Evolutionary conservation across 2,797 vertebrate genomes (phyloP).

Genomic region (Oryzias dopingdopingensis): DNA sequence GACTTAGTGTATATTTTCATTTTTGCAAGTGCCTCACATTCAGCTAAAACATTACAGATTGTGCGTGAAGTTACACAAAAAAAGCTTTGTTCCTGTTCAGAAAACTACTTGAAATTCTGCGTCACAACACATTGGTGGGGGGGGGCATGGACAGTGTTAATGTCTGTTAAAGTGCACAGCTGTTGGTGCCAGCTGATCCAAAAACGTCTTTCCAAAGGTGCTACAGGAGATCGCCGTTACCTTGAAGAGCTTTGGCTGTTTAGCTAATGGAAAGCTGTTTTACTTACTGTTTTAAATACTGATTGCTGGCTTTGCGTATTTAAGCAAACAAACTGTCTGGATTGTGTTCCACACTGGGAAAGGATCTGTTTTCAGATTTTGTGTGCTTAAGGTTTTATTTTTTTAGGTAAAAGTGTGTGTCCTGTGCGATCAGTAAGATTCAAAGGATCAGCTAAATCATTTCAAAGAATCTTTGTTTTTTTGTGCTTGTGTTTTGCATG

Average conservation of each 20-base stretch:
- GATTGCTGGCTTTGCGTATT: constrained; percentile 35
- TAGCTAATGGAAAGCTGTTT: constrained; percentile 38
- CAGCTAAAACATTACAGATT: constrained; percentile 58
- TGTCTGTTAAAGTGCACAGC: constrained; percentile 40
- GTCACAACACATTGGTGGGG: constrained; percentile 41
- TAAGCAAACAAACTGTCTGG: constrained; percentile 38
- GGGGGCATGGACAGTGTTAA: constrained; percentile 37
- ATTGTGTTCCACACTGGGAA: constrained; percentile 51
- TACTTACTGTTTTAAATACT: constrained; percentile 29
- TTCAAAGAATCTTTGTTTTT: constrained; percentile 16
- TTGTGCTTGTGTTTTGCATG: constrained; percentile 60
- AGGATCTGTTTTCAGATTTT: constrained; percentile 40
- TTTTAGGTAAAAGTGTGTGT: constrained; percentile 39
- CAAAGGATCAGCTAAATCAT: constrained; percentile 3
- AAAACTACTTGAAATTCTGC: constrained; percentile 72
- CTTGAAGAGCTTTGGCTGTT: constrained; percentile 40
- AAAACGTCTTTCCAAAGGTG: constrained; percentile 79
- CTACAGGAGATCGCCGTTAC: constrained; percentile 70
- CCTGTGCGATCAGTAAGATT: constrained; percentile 38
- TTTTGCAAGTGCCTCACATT: constrained; percentile 78
- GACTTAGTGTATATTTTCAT: constrained; percentile 37
- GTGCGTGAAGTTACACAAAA: constrained; percentile 53
- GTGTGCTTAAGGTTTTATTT: constrained; percentile 60
- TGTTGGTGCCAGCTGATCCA: constrained; percentile 54
- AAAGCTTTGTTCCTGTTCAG: constrained; percentile 65